Evolutionary conservation across 1,140 invertebrate species (phyloP).

Genomic region (Trichomalopsis sarcophagae): DNA sequence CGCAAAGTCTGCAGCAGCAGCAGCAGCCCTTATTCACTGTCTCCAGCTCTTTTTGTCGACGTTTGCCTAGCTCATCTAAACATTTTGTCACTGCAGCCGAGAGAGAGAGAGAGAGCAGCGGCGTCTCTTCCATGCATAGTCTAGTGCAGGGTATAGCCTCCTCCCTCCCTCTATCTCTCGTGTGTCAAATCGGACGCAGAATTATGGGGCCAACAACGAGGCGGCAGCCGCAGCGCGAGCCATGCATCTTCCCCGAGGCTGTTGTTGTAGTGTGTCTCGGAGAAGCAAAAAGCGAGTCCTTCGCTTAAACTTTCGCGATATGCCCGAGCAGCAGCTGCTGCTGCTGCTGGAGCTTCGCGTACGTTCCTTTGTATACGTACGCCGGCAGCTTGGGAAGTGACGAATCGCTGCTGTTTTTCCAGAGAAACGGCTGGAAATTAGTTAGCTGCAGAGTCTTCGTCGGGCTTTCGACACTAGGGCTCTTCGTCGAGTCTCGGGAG

Average conservation of each 20-base stretch:
- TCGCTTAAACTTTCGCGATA: conserved; percentile 17
- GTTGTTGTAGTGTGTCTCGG: conserved; percentile 3
- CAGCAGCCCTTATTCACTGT: conserved; percentile 29
- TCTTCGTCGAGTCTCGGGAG: background rate
- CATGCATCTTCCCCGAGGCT: conserved; percentile 18
- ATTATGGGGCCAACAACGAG: conserved; percentile 33
- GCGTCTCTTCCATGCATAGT: conserved; percentile 27
- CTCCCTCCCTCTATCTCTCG: background rate
- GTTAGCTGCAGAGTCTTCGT: background rate
- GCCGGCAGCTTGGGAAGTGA: too few species aligned
- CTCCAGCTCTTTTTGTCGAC: conserved; percentile 19
- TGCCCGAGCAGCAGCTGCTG: background rate
- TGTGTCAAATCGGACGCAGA: conserved; percentile 45
- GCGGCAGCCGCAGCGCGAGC: background rate
- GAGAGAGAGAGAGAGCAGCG: background rate
- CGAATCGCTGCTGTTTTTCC: background rate
- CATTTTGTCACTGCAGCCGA: conserved; percentile 25
- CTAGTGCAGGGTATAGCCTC: background rate
- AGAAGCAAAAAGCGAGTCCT: conserved; percentile 33
- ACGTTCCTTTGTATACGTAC: background rate
- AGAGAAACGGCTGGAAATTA: background rate
- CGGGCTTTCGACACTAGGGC: conserved; percentile 6
- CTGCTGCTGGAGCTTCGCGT: background rate
- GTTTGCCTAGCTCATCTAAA: conserved; percentile 3
- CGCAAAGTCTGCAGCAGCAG: background rate